Conservation (phyloP, 2,797 vertebrate species). For the Mallotus villosus region DNA sequence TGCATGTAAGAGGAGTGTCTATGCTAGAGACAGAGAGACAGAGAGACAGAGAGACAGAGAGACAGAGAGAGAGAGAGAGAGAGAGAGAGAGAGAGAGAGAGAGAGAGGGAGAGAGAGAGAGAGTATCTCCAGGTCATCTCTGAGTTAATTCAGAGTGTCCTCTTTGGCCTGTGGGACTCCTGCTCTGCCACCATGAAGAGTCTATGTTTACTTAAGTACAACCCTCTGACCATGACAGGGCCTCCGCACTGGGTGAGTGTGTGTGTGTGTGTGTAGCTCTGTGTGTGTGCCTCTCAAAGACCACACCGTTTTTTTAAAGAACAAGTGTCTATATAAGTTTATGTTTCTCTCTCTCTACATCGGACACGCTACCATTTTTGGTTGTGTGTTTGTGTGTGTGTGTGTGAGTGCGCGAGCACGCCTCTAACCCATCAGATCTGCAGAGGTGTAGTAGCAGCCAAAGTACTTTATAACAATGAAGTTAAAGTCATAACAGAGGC, state of each 20-base stretch:
- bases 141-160: constrained; percentile 39
- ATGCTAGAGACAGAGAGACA: no score
- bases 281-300: not conserved
- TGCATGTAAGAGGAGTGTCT: no score
- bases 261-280: not conserved
- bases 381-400: not conserved
- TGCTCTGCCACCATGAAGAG: constrained; percentile 42
- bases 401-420: not conserved
- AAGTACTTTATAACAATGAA: constrained; percentile 30
- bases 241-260: not conserved
- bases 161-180: constrained; percentile 30
- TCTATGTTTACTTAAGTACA: constrained; percentile 45
- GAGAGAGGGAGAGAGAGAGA: no score
- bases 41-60: no score
- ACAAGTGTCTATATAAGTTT: not conserved
- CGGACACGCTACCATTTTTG: not conserved
- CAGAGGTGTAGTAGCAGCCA: not conserved
- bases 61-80: no score
- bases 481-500: constrained; percentile 23
- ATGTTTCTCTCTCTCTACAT: not conserved
- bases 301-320: not conserved
- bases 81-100: no score
- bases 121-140: constrained; percentile 36
- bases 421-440: not conserved
- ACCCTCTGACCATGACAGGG: constrained; percentile 19